Evolutionary conservation across 2,113 vertebrate genomes (phyloP).

Genomic region (Cinclus mexicanus): DNA sequence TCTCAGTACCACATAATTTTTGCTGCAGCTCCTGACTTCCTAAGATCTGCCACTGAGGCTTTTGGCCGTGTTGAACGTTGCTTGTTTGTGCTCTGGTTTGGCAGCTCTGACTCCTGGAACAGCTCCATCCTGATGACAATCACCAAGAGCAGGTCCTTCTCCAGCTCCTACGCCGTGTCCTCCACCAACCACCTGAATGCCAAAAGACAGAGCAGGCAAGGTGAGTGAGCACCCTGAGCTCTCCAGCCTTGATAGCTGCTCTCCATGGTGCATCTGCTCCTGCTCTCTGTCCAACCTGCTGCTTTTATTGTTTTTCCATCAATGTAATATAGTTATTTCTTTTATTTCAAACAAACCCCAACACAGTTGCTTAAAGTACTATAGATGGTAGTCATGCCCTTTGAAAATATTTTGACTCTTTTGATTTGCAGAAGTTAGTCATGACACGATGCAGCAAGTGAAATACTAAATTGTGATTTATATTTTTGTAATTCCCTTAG

Average conservation of each 20-base stretch:
- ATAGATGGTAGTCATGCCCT: not conserved
- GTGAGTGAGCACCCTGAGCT: slow-evolving; percentile 21
- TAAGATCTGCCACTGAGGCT: not conserved
- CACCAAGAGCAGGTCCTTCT: slow-evolving; percentile 89
- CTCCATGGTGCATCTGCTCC: accelerated
- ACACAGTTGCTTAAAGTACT: not conserved
- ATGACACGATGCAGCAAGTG: not conserved
- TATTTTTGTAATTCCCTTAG: not conserved
- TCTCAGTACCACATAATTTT: not conserved
- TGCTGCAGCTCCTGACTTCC: not conserved
- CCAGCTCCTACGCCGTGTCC: slow-evolving; percentile 81
- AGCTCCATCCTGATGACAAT: slow-evolving; percentile 83
- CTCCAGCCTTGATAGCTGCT: not conserved
- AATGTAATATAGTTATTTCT: not conserved
- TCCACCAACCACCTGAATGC: slow-evolving; percentile 84
- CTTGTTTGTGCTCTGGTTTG: slow-evolving; percentile 21
- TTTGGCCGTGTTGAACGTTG: not conserved
- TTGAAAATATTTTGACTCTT: not conserved
- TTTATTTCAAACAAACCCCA: not conserved
- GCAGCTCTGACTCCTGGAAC: slow-evolving; percentile 84
- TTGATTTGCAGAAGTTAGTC: not conserved
- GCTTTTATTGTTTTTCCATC: not conserved
- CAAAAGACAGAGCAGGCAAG: slow-evolving; percentile 83
- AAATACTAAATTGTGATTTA: not conserved
- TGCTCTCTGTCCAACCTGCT: not conserved